Percentiles rank a stretch among this genome's conserved stretches.
Conservation (phyloP, 2,797 vertebrate species). For the Darevskia mixta region DNA sequence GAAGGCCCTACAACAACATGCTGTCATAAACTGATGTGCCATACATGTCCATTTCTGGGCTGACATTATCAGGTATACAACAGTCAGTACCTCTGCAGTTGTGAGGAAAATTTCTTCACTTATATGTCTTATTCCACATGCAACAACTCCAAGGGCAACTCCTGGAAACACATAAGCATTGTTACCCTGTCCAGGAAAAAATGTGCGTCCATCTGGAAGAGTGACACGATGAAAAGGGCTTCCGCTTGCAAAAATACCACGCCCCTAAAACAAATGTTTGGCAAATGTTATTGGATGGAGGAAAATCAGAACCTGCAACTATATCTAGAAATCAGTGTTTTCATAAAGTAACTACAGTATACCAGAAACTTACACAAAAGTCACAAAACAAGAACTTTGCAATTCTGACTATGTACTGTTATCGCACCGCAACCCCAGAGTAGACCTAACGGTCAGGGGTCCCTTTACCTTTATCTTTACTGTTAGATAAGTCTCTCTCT, state of each 20-base stretch:
- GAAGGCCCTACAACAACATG: no score
- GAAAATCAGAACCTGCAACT: no score
- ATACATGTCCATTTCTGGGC: no score
- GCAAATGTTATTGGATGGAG: slow-evolving; percentile 11
- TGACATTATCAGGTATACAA: neutral
- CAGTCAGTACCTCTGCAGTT: slow-evolving; percentile 89
- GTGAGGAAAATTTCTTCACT: slow-evolving; percentile 88
- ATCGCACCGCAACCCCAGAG: neutral
- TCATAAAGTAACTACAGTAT: neutral
- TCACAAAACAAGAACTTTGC: neutral
- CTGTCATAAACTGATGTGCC: no score
- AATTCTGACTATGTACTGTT: neutral
- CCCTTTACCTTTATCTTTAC: no score
- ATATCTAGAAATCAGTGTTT: neutral
- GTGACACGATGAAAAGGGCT: slow-evolving; percentile 94
- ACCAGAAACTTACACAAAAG: neutral
- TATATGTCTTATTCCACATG: slow-evolving; percentile 87
- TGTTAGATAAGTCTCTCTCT: neutral
- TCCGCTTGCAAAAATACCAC: slow-evolving; percentile 95
- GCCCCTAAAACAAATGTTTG: slow-evolving; percentile 80
- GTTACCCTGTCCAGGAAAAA: slow-evolving; percentile 96
- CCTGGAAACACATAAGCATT: slow-evolving; percentile 98
- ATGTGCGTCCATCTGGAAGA: slow-evolving; percentile 86
- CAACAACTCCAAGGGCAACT: slow-evolving; percentile 89
- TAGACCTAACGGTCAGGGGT: no score